A percentile compares a stretch with the other conserved stretches of the same genome.
These are phyloP conservation scores for Xiphophorus maculatus DNA, from an alignment of 2,113 vertebrate species.

Conservation along the genomic window DNA sequence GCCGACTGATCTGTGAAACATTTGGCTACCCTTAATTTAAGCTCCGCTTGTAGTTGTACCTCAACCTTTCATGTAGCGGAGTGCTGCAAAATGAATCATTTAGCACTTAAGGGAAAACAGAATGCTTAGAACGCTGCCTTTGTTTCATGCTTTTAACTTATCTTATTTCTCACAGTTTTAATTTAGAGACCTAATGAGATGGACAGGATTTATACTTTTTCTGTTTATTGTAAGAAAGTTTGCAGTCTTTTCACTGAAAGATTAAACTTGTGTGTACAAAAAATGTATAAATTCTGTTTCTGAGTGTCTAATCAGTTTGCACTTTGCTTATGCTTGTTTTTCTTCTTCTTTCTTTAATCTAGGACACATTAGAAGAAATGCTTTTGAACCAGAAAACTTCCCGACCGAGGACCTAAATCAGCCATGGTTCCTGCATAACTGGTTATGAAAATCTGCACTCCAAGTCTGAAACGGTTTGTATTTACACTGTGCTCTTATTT, in stretches of 20 bases:
- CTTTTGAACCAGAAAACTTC: constrained; percentile 26
- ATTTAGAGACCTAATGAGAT: constrained; percentile 14
- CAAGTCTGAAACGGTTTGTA: constrained; percentile 65
- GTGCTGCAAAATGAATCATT: constrained; percentile 33
- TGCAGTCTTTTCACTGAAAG: background rate
- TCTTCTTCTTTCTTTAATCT: constrained; percentile 24
- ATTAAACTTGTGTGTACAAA: background rate
- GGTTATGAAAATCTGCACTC: constrained; percentile 80
- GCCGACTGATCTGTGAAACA: background rate
- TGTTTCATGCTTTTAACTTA: constrained; percentile 16
- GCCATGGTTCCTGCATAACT: constrained; percentile 62
- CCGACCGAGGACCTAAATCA: constrained; percentile 40
- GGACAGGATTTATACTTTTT: background rate
- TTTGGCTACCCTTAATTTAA: constrained; percentile 1
- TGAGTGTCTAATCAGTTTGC: background rate
- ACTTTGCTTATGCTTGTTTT: constrained; percentile 1
- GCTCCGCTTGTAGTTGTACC: background rate
- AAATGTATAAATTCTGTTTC: background rate
- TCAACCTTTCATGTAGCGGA: background rate
- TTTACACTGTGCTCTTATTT: background rate
- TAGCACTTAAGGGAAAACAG: constrained; percentile 3
- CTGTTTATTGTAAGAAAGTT: constrained; percentile 6
- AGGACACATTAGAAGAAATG: constrained; percentile 50
- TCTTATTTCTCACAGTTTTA: constrained; percentile 13
- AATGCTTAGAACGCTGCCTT: constrained; percentile 6